phyloP scores from a whole-genome alignment of 1,140 invertebrate genomes.

The Drosophila murphyi region DNA sequence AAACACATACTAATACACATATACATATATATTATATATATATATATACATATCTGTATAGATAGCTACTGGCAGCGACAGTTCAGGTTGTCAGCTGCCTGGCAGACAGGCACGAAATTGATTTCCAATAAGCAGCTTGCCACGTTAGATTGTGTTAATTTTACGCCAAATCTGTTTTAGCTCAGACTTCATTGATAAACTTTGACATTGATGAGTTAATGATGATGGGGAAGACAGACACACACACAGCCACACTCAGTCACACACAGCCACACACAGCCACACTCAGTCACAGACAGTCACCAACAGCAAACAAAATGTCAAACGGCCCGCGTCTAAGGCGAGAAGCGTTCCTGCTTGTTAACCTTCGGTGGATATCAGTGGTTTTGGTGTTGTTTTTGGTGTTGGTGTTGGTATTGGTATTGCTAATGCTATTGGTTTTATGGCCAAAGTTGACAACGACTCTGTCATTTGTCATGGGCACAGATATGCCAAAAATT shows the following conservation, averaged over 20 bases:
- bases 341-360: constrained; percentile 27
- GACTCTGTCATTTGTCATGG: constrained; percentile 71
- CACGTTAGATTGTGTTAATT: constrained; percentile 78
- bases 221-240: constrained; percentile 63
- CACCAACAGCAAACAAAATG: constrained; percentile 52
- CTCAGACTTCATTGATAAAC: constrained; percentile 72
- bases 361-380: constrained; percentile 26
- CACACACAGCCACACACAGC: constrained; percentile 32
- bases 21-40: constrained; percentile 30
- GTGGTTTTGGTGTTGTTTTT: not conserved
- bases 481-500: constrained; percentile 56
- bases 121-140: constrained; percentile 68
- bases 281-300: constrained; percentile 22
- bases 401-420: not conserved
- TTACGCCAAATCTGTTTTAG: constrained; percentile 80
- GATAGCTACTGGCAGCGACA: constrained; percentile 15
- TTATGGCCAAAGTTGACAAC: constrained; percentile 66
- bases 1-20: constrained; percentile 32
- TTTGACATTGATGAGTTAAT: constrained; percentile 82
- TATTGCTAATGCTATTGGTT: constrained; percentile 24
- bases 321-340: constrained; percentile 28
- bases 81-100: constrained; percentile 35
- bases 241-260: constrained; percentile 6
- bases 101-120: constrained; percentile 66
- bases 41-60: constrained; percentile 7